A percentile compares a stretch with the other conserved stretches of the same genome.
These are phyloP conservation scores for Diadophis punctatus DNA, from an alignment of 2,113 vertebrate species.

Conservation along the genomic window DNA sequence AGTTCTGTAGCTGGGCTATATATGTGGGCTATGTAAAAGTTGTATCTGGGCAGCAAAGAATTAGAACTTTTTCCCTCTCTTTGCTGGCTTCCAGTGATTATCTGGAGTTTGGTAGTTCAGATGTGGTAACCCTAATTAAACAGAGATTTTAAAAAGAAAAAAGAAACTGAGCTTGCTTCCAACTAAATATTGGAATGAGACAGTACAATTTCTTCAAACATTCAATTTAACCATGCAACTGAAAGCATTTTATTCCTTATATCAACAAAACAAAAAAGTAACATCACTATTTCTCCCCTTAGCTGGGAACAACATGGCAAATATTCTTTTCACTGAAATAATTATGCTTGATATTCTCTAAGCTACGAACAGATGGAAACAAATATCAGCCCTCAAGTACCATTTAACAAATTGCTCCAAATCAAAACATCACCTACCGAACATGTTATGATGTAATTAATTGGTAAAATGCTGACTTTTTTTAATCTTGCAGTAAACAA, in stretches of 20 bases:
- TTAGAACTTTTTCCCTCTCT: background rate
- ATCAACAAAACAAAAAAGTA: background rate
- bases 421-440: conserved; percentile 61
- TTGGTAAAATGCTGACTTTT: conserved; percentile 58
- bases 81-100: background rate
- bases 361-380: conserved; percentile 60
- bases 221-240: background rate
- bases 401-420: conserved; percentile 72
- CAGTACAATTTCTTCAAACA: background rate
- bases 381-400: conserved; percentile 59
- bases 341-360: conserved; percentile 62
- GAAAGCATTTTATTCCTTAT: background rate
- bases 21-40: background rate
- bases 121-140: background rate
- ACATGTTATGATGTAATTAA: conserved; percentile 53
- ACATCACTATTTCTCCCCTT: conserved; percentile 8
- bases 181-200: background rate
- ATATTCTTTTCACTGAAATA: conserved; percentile 6
- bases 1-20: background rate
- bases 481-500: conserved; percentile 52
- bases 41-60: background rate
- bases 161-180: background rate
- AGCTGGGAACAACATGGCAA: conserved; percentile 4
- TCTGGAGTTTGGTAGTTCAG: background rate
- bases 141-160: background rate